Percentiles rank a stretch among this genome's conserved stretches.
phyloP scores from a whole-genome alignment of 2,888 invertebrate species.

The Pecten maximus region DNA sequence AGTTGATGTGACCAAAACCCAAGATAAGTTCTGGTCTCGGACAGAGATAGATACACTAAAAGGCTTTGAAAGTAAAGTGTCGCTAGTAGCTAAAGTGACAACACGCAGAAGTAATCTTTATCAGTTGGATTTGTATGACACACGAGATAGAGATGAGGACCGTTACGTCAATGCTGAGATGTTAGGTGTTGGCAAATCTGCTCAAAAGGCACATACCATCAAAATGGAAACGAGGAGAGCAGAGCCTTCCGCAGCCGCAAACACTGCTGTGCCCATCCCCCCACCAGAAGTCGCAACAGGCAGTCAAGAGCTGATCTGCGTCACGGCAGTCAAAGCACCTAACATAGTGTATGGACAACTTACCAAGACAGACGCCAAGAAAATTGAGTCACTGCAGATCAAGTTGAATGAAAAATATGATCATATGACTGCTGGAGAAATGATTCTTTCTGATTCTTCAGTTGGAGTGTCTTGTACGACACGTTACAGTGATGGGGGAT shows the following conservation, averaged over 20 bases:
- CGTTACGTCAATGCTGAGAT: constrained; percentile 63
- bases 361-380: constrained; percentile 62
- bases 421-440: constrained; percentile 48
- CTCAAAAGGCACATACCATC: constrained; percentile 6
- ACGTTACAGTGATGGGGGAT: constrained; percentile 66
- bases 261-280: constrained; percentile 44
- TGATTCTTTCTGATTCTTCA: constrained; percentile 10
- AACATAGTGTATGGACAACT: constrained; percentile 62
- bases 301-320: constrained; percentile 56
- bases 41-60: constrained; percentile 56
- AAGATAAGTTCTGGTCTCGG: constrained; percentile 54
- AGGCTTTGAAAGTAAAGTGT: constrained; percentile 57
- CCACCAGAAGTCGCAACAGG: constrained; percentile 60
- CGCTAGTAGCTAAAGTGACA: constrained; percentile 61
- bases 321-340: constrained; percentile 61
- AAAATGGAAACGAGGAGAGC: constrained; percentile 33
- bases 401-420: constrained; percentile 61
- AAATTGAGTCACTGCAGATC: constrained; percentile 62
- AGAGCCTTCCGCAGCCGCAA: not conserved
- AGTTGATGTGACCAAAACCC: constrained; percentile 58
- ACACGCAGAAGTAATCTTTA: constrained; percentile 58
- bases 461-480: constrained; percentile 63
- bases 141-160: constrained; percentile 56
- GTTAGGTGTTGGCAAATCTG: constrained; percentile 44
- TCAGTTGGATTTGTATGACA: constrained; percentile 66